Percentiles rank a stretch among this genome's conserved stretches.
Conservation (phyloP, 2,797 vertebrate genomes). For the Xenentodon cancila region DNA sequence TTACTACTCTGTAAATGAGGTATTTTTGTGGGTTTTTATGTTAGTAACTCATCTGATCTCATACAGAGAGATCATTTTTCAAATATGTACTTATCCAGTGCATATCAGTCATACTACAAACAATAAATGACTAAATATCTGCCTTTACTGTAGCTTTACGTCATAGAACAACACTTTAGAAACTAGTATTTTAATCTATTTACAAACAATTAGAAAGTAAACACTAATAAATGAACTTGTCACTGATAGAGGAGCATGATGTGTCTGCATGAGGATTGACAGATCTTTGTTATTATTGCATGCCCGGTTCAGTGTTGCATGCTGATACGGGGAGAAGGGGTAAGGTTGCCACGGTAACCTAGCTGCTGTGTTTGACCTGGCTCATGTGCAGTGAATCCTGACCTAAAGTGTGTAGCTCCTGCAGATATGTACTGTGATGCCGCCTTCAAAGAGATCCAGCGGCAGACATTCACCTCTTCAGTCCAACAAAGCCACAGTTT, state of each 20-base stretch:
- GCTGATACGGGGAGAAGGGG: slow-evolving; percentile 52
- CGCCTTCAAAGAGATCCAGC: slow-evolving; percentile 27
- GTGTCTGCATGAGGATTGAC: slow-evolving; percentile 67
- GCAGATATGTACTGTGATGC: slow-evolving; percentile 34
- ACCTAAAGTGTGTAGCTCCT: slow-evolving; percentile 51
- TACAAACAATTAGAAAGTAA: slow-evolving; percentile 1
- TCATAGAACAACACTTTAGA: slow-evolving; percentile 17
- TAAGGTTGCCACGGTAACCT: slow-evolving; percentile 60
- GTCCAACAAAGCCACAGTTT: slow-evolving; percentile 30
- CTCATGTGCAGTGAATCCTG: slow-evolving; percentile 55
- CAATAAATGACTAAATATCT: background rate
- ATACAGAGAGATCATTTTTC: background rate
- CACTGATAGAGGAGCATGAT: slow-evolving; percentile 49
- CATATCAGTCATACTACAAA: background rate
- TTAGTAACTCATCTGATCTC: slow-evolving; percentile 2
- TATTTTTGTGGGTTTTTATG: background rate
- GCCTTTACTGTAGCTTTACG: background rate
- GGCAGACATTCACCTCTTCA: slow-evolving; percentile 60
- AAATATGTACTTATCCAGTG: background rate
- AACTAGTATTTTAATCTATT: background rate
- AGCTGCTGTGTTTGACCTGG: slow-evolving; percentile 40
- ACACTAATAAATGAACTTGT: slow-evolving; percentile 33
- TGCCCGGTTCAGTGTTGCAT: slow-evolving; percentile 73
- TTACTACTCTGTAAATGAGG: background rate
- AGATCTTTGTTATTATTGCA: slow-evolving; percentile 66